Percentiles rank a stretch among this genome's conserved stretches.
phyloP scores from a whole-genome alignment of 1,140 invertebrate genomes.

The Drosophila orosa region DNA sequence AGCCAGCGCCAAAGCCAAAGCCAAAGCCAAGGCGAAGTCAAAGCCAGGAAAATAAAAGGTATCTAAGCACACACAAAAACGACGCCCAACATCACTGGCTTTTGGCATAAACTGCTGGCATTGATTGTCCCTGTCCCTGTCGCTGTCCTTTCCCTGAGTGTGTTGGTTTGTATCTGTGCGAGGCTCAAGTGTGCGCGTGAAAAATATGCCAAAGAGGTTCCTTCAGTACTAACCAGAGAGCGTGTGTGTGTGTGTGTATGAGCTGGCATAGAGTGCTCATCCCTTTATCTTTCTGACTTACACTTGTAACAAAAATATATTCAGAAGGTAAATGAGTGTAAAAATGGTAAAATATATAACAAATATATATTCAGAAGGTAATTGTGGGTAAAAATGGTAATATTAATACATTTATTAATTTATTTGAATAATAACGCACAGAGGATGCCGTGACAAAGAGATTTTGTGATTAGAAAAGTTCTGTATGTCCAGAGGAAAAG shows the following conservation, averaged over 20 bases:
- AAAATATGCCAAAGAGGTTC: slow-evolving; percentile 59
- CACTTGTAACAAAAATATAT: background rate
- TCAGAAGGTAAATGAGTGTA: background rate
- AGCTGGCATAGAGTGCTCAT: slow-evolving; percentile 7
- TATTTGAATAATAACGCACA: no score
- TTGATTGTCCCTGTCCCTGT: slow-evolving; percentile 56
- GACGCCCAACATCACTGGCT: slow-evolving; percentile 59
- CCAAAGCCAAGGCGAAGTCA: slow-evolving; percentile 24
- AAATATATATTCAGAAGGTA: no score
- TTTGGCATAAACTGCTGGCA: slow-evolving; percentile 67
- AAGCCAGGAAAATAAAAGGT: slow-evolving; percentile 41
- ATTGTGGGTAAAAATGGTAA: no score
- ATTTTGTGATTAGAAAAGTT: no score
- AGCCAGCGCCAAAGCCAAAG: slow-evolving; percentile 23
- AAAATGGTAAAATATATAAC: background rate
- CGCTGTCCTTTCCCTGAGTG: background rate
- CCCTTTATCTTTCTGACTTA: slow-evolving; percentile 5
- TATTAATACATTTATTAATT: no score
- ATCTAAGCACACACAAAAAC: slow-evolving; percentile 34
- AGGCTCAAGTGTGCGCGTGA: slow-evolving; percentile 42
- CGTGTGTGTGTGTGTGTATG: background rate
- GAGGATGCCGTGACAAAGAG: no score
- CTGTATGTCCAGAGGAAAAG: no score
- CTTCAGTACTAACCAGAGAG: slow-evolving; percentile 3
- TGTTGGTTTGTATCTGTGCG: slow-evolving; percentile 7